phyloP scores from a whole-genome alignment of 1,140 invertebrate genomes.

The Drosophila kikkawai region DNA sequence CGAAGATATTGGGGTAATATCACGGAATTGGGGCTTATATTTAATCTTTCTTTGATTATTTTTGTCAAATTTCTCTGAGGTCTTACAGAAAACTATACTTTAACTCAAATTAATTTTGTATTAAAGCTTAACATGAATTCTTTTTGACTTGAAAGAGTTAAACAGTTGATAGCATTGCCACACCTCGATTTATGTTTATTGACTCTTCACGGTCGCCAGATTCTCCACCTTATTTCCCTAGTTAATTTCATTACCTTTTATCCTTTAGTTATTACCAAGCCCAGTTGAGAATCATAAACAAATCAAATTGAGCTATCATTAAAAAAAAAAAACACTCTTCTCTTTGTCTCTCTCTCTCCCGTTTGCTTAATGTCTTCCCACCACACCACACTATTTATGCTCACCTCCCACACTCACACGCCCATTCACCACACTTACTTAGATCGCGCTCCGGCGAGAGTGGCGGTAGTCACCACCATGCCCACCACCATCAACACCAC shows the following conservation, averaged over 20 bases:
- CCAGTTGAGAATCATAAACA: background rate
- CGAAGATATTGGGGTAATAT: no score
- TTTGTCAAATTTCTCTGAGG: background rate
- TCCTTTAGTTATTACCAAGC: background rate
- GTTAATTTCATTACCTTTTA: background rate
- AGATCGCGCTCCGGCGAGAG: constrained; percentile 84
- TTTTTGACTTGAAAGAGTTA: no score
- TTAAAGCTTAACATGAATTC: background rate
- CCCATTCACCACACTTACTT: constrained; percentile 37
- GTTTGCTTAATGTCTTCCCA: constrained; percentile 70
- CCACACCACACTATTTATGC: constrained; percentile 22
- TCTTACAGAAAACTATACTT: background rate
- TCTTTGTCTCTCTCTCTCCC: constrained; percentile 60
- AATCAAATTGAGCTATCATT: constrained; percentile 25
- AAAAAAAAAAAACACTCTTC: constrained; percentile 35
- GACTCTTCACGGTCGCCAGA: background rate
- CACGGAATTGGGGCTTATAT: no score
- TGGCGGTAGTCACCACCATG: constrained; percentile 72
- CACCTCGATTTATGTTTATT: background rate
- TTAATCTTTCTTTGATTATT: background rate
- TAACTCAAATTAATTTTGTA: background rate
- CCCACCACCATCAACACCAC: constrained; percentile 58
- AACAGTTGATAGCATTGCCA: no score
- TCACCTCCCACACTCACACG: background rate
- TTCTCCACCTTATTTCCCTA: background rate